phyloP scores from a whole-genome alignment of 2,113 vertebrate genomes.

The Otolemur garnettii region DNA sequence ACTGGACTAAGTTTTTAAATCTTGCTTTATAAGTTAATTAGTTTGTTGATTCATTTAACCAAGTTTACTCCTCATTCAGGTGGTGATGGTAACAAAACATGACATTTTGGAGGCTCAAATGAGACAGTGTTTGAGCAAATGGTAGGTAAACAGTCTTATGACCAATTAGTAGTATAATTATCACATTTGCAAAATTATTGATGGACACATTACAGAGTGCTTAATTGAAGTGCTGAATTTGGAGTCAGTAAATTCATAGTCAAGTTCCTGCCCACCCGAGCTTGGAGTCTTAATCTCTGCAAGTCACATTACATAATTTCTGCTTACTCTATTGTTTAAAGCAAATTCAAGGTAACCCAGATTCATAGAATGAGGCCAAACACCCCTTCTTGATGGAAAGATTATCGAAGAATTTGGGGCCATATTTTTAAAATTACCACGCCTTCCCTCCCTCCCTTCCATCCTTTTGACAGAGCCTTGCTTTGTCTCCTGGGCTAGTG shows the following conservation, averaged over 20 bases:
- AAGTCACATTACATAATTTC: neutral
- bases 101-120: neutral
- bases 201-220: too few species aligned
- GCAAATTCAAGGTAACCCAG: neutral
- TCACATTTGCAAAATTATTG: neutral
- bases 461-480: too few species aligned
- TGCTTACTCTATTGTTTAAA: neutral
- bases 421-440: too few species aligned
- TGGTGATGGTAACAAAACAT: conserved; percentile 8
- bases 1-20: neutral
- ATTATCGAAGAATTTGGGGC: neutral
- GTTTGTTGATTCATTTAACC: neutral
- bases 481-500: too few species aligned
- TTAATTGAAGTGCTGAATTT: neutral
- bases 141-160: neutral
- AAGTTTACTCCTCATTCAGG: neutral
- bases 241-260: neutral
- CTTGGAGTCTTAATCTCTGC: neutral
- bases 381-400: neutral
- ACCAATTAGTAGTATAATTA: neutral
- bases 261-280: too few species aligned
- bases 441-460: too few species aligned
- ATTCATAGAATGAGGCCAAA: neutral
- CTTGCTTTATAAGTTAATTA: conserved; percentile 9
- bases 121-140: neutral